Conservation (phyloP, 2,113 vertebrate species). For the Vulpes lagopus region DNA sequence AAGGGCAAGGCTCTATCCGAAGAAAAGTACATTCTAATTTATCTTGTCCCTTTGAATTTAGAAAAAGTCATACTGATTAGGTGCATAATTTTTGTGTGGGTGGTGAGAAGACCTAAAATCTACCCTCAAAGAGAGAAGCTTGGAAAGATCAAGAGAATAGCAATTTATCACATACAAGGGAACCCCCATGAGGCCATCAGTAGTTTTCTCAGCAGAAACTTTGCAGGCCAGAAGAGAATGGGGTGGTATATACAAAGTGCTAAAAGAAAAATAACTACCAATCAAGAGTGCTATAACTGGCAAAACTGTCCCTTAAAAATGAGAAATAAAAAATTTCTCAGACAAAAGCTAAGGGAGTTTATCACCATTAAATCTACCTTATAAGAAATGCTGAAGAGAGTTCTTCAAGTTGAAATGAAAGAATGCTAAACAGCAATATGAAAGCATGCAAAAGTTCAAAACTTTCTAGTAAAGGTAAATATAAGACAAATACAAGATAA, state of each 20-base stretch:
- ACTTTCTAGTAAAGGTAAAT: not conserved
- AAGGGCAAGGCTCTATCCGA: not conserved
- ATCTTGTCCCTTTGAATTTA: not conserved
- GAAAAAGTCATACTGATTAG: not conserved
- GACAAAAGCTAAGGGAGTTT: too few relatives aligned
- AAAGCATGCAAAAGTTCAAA: not conserved
- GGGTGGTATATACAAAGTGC: too few relatives aligned
- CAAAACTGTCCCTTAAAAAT: too few relatives aligned
- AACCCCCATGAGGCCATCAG: not conserved
- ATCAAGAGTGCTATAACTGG: too few relatives aligned
- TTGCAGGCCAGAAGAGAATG: too few relatives aligned
- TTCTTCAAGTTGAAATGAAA: not conserved
- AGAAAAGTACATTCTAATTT: not conserved
- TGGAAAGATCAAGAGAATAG: not conserved
- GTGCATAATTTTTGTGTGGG: not conserved
- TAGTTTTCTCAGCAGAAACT: not conserved
- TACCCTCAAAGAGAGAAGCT: not conserved
- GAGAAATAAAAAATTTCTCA: too few relatives aligned
- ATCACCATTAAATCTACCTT: not conserved
- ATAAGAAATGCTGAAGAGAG: not conserved
- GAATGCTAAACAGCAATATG: not conserved
- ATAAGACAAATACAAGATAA: not conserved
- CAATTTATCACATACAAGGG: not conserved
- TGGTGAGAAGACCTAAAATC: not conserved
- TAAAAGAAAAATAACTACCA: too few relatives aligned